A percentile compares a stretch with the other conserved stretches of the same genome.
Evolutionary conservation across 2,797 vertebrate species (phyloP).

Genomic region (Saxicola maurus): DNA sequence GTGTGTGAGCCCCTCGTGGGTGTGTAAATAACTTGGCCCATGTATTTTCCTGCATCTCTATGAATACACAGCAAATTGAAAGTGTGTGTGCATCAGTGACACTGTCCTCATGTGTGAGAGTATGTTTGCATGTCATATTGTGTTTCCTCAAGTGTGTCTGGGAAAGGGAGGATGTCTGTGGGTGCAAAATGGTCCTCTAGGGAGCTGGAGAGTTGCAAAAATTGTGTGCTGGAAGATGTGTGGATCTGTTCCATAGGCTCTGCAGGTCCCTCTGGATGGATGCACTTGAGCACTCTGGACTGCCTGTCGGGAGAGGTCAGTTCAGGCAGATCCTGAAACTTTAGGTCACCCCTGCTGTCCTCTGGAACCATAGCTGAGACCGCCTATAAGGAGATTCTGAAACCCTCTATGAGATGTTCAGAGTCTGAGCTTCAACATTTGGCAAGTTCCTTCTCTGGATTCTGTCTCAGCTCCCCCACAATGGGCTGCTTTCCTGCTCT

Average conservation of each 20-base stretch:
- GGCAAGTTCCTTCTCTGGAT: background rate
- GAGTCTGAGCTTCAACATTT: slow-evolving; percentile 1
- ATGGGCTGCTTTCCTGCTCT: background rate
- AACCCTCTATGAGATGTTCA: background rate
- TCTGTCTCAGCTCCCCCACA: background rate
- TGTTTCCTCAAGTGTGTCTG: slow-evolving; percentile 53
- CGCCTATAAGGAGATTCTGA: background rate
- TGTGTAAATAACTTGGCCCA: rapidly evolving
- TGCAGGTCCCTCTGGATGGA: background rate
- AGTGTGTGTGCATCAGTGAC: rapidly evolving
- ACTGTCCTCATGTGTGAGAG: background rate
- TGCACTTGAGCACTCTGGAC: background rate
- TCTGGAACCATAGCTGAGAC: background rate
- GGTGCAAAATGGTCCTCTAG: background rate
- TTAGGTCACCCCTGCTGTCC: background rate
- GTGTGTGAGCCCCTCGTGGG: background rate
- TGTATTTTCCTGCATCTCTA: background rate
- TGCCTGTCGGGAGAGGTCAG: background rate
- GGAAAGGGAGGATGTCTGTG: background rate
- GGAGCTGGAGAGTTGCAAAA: background rate
- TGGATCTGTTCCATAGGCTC: rapidly evolving
- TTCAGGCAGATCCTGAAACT: background rate
- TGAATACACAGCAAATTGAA: background rate
- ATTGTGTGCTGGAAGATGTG: background rate
- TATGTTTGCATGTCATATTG: background rate